phyloP scores from a whole-genome alignment of 2,797 vertebrate genomes.

The Phataginus tricuspis region DNA sequence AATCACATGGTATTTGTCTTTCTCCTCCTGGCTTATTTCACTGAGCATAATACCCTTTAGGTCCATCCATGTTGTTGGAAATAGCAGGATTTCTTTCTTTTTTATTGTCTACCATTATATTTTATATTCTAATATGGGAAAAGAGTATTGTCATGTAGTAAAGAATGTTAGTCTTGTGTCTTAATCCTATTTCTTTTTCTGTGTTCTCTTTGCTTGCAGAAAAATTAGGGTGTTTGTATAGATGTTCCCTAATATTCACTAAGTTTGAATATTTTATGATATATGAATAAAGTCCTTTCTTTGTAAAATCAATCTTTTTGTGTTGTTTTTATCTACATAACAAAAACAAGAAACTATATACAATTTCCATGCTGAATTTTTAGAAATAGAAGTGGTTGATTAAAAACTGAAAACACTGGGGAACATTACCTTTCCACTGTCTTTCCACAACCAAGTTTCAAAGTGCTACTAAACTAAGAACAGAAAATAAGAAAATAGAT shows the following conservation, averaged over 20 bases:
- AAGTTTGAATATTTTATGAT: conserved; percentile 43
- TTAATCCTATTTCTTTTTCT: conserved; percentile 26
- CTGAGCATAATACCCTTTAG: too few species aligned
- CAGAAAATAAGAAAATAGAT: not conserved
- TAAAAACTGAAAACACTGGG: conserved; percentile 8
- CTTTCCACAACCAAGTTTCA: conserved; percentile 26
- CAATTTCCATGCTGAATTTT: conserved; percentile 29
- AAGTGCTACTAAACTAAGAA: not conserved
- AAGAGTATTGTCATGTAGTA: not conserved
- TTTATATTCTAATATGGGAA: conserved; percentile 34
- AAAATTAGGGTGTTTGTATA: conserved; percentile 47
- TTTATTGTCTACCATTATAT: not conserved
- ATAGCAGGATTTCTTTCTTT: too few species aligned
- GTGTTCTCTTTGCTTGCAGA: not conserved
- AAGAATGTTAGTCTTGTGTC: not conserved
- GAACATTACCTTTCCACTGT: not conserved
- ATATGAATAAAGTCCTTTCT: not conserved
- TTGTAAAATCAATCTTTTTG: conserved; percentile 39
- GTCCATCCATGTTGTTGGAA: too few species aligned
- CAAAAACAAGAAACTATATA: conserved; percentile 39
- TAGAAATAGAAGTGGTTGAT: conserved; percentile 33
- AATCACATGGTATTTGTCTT: too few species aligned
- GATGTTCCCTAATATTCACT: conserved; percentile 3
- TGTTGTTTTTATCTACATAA: not conserved
- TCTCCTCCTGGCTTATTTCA: too few species aligned